Base-by-base conservation (phyloP, 2,888 invertebrate species). In the Troglohyphantes excavatus region DNA sequence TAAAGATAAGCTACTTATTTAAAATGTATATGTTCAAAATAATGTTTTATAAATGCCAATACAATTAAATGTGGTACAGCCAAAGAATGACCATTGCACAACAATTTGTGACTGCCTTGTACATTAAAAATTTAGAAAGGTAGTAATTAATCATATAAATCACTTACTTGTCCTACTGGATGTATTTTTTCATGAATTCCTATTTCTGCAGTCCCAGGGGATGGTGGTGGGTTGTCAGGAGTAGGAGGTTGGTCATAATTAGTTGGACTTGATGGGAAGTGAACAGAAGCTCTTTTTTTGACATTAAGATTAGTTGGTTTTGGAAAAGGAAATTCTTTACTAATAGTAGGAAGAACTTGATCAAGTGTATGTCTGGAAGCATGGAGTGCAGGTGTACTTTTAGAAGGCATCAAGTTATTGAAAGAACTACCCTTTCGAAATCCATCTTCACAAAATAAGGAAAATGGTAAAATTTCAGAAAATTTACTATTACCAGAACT, bases 141-240 rank as follows among this genome's bases (percentile, higher is more conserved):
- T 21, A 61, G 9, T 61, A n/a, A n/a, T n/a, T n/a, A n/a, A n/a
- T n/a, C n/a, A n/a, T n/a, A n/a, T 33, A 68, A 33, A 72, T 27
- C 27, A 43, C 70, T 63, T 91, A 98, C 98, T 96, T 97, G 97
- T 94, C 97, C 97, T 88, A 97, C 94, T 26, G 97, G 97, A 93
- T 97, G 95, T 93, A 98, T 98, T 94, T 97, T 95, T 93, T 97
- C 97, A 93, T 97, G 96, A 92, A 98, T 98, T 93, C 96, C 96
- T 94, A 95, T 96, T 94, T 97, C 97, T 0, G 98, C 98, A 92
- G 97, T 97, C 92, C 95, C 95, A 6, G 98, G 97, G 9, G 97
- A 96, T 0, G 98, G 98, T 1, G 98, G 98, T 3, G 98, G 98
- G 94, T 97, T 97, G 92, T 98, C 98, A 0, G 98, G 98, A 17